Conservation (phyloP, 2,113 vertebrate species). For the Platycercus adscitus region DNA sequence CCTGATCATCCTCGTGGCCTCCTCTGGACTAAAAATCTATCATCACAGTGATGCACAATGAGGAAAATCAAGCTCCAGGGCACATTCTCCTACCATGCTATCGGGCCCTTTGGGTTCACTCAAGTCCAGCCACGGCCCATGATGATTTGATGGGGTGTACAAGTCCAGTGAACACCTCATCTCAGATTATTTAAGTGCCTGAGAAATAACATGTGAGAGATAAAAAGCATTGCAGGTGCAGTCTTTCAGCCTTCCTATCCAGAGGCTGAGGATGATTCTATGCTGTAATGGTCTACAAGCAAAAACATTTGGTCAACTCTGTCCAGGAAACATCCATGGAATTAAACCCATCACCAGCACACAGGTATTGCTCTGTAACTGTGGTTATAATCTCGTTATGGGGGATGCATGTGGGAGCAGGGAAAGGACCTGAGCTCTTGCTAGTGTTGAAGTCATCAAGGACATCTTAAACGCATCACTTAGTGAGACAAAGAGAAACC, state of each 20-base stretch:
- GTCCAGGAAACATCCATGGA: neutral
- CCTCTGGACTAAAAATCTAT: neutral
- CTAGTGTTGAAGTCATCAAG: neutral
- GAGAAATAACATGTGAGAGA: neutral
- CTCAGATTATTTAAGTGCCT: neutral
- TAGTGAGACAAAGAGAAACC: neutral
- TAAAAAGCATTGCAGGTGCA: neutral
- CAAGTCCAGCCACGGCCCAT: neutral
- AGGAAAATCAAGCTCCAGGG: neutral
- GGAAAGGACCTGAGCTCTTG: neutral
- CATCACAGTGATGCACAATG: too few species aligned
- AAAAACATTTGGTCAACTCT: neutral
- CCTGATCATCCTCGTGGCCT: neutral
- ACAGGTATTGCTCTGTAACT: neutral
- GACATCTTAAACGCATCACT: neutral
- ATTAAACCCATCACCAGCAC: neutral
- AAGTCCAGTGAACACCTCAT: neutral
- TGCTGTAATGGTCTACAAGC: neutral
- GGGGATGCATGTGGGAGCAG: neutral
- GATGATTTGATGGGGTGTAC: neutral
- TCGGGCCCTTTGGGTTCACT: fast-evolving
- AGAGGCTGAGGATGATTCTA: neutral
- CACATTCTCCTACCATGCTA: neutral
- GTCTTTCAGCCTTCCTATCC: neutral
- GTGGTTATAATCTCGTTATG: neutral